phyloP scores from a whole-genome alignment of 2,113 vertebrate species.

The Nansenia antarctica region DNA sequence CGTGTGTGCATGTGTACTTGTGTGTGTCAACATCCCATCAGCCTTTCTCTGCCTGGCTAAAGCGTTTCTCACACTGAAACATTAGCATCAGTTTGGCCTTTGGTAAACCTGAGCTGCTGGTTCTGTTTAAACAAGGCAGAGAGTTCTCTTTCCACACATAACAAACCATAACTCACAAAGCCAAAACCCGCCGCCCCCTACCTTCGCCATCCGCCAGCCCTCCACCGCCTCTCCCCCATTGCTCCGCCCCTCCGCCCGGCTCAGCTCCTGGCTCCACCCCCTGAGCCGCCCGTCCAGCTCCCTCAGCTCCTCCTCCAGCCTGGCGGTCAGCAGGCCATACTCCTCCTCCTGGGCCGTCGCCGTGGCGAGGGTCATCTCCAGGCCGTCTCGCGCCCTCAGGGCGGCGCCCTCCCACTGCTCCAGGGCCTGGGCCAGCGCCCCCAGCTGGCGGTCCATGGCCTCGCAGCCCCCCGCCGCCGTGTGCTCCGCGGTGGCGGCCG shows the following conservation, averaged over 20 bases:
- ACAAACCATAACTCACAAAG: no score
- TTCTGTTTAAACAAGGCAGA: no score
- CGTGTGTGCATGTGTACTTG: neutral
- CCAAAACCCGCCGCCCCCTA: no score
- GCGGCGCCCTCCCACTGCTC: conserved; percentile 90
- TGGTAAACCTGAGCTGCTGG: no score
- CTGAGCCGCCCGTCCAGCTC: conserved; percentile 75
- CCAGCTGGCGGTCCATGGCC: conserved; percentile 85
- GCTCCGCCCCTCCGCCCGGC: conserved; percentile 78
- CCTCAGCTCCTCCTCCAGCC: conserved; percentile 81
- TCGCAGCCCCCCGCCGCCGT: conserved; percentile 83
- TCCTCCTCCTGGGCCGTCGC: conserved; percentile 86
- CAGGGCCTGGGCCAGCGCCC: conserved; percentile 87
- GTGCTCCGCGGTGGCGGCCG: conserved; percentile 77
- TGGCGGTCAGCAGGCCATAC: conserved; percentile 74
- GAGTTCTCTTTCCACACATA: no score
- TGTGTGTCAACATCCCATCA: neutral
- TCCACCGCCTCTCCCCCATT: conserved; percentile 83
- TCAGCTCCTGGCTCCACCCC: conserved; percentile 78
- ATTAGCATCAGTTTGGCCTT: no score
- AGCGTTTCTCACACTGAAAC: neutral
- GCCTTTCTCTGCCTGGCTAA: neutral
- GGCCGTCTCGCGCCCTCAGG: conserved; percentile 72
- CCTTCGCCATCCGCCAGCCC: conserved; percentile 87
- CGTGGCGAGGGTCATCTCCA: conserved; percentile 80